Evolutionary conservation across 2,888 invertebrate genomes (phyloP).

Genomic region (Lycophotia porphyrea): DNA sequence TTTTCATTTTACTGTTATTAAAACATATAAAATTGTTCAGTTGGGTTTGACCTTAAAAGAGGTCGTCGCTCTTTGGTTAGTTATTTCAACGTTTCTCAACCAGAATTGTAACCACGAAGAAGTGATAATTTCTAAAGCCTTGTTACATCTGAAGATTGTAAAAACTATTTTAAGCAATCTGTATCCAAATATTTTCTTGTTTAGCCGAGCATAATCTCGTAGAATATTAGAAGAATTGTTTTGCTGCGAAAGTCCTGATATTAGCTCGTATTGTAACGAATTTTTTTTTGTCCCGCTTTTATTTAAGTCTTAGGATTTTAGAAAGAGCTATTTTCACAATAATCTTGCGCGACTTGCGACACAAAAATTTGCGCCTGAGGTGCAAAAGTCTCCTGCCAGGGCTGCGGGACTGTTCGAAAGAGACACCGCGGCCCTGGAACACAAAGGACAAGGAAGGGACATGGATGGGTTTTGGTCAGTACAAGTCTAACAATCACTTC

Average conservation of each 20-base stretch:
- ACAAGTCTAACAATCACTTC: too few relatives aligned
- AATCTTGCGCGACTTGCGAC: not conserved
- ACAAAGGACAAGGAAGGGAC: too few relatives aligned
- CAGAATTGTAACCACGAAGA: not conserved
- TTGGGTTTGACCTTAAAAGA: constrained; percentile 23
- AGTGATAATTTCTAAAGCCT: constrained; percentile 41
- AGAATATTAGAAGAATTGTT: not conserved
- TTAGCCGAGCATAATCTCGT: not conserved
- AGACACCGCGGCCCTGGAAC: too few relatives aligned
- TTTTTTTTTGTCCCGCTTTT: not conserved
- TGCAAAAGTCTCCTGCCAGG: too few relatives aligned
- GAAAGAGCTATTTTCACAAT: not conserved
- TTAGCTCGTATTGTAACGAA: not conserved
- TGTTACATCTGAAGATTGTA: not conserved
- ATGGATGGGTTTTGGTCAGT: too few relatives aligned
- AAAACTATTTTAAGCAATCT: not conserved
- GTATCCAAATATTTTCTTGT: not conserved
- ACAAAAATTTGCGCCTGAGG: not conserved
- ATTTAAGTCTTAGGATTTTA: not conserved
- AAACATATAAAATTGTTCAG: not conserved
- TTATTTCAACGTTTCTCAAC: constrained; percentile 30
- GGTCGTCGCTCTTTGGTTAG: constrained; percentile 1
- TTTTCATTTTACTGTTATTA: not conserved
- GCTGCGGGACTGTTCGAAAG: too few relatives aligned
- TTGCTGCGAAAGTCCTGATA: not conserved